Base-by-base conservation (phyloP, 2,797 vertebrate species). In the Argyrosomus regius region DNA sequence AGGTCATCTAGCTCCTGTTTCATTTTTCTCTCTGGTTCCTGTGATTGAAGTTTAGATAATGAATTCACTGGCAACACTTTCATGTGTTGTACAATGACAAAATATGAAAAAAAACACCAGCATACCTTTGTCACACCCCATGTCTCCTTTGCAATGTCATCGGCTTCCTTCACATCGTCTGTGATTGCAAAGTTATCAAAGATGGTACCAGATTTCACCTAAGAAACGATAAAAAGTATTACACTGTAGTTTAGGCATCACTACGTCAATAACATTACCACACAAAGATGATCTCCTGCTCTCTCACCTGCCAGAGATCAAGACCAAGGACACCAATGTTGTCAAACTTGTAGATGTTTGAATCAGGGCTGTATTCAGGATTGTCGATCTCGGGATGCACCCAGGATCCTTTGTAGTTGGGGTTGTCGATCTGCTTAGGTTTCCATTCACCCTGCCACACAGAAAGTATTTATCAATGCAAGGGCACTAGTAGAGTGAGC, bases 161-260 rank as follows among this genome's bases (percentile, higher is more conserved):
- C 96, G 1, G 96, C 96, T 88, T 95, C 95, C 54, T 95, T 94
- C 72, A 95, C 94, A 12, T 97, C 94, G 35, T 95, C 95, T 16
- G 89, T 87, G 85, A 97, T 96, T 41, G 96, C 72, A 89, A 97
- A 97, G 93, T 97, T 96, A 79, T 96, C 96, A 72, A 96, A 97
- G 86, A 97, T 96, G 77, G 95, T 96, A n/a, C 96, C 96, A 31
- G 95, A 97, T 86, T 96, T 97, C 74, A 97, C 95, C 95, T 97
- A 82, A 59, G 2, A 17, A 76, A 61, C 1, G 24, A 5, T 8
- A 26, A 60, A 2, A 72, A 53, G 46, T 9, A 39, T 72, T 49
- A 74, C 3, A 39, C 13, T 54, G 14, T 14, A 57, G 3, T 18
- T 80, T 20, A 28, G 20, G 49, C 12, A 48, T 62, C 6, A 18